These are phyloP conservation scores for Apodemia hepburni DNA, from an alignment of 2,888 invertebrate species.

Conservation along the genomic window DNA sequence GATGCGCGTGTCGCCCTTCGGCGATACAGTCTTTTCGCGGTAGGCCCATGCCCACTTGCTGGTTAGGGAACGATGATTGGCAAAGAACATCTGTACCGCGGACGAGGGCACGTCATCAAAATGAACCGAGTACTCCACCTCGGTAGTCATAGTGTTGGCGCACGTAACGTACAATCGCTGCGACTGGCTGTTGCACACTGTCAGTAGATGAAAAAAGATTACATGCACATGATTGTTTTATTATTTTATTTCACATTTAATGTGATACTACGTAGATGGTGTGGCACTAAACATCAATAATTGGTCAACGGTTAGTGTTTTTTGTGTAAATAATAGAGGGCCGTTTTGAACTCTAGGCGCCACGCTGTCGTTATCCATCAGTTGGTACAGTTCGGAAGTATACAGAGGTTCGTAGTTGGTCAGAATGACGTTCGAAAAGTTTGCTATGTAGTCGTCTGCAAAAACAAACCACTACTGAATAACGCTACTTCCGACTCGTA, in stretches of 20 bases:
- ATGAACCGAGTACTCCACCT: constrained; percentile 11
- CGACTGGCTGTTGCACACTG: not conserved
- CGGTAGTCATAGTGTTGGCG: constrained; percentile 6
- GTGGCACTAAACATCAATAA: too few species aligned
- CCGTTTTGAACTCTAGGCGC: too few species aligned
- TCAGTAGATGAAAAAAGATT: not conserved
- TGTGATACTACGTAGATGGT: not conserved
- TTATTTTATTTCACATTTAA: not conserved
- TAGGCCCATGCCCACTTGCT: constrained; percentile 4
- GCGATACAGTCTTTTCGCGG: constrained; percentile 15
- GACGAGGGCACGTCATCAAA: constrained; percentile 13
- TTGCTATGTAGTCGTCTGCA: too few species aligned
- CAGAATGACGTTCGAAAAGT: too few species aligned
- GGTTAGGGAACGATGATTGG: not conserved
- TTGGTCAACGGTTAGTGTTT: too few species aligned
- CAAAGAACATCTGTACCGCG: constrained; percentile 1
- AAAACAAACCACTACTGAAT: too few species aligned
- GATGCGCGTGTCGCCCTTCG: constrained; percentile 15
- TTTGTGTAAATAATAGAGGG: too few species aligned
- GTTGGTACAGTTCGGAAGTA: too few species aligned
- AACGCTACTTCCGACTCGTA: too few species aligned
- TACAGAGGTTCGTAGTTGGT: too few species aligned
- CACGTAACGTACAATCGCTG: not conserved
- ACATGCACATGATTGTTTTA: not conserved
- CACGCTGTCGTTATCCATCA: too few species aligned